Evolutionary conservation across 2,797 vertebrate species (phyloP), one percentile per base, ranked within the genome.

Genomic region (Sebastes diploproa): DNA sequence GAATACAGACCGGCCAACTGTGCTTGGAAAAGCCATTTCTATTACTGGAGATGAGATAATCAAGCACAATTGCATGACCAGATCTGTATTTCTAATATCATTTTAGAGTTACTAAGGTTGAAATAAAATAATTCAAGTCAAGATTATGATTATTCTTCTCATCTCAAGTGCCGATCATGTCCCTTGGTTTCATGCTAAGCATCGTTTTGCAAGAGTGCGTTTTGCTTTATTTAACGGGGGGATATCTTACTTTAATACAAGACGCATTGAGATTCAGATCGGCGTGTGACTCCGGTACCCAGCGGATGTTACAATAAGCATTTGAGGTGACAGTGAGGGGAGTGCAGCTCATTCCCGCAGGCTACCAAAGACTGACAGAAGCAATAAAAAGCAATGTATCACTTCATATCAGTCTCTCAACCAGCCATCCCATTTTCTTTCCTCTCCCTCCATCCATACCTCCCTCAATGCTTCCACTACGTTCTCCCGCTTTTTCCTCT

Each of bases 371-470:
- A 88, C 83, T 92, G 90, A 91, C 90, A 93, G 85, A 90, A 85
- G 90, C 90, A 93, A 93, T 92, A 91, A 92, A 90, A 89, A 83
- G 81, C 80, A 46, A 87, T 82, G 89, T 84, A 89, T 91, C 88
- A 90, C 89, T 89, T 90, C 61, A 87, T 83, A 89, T 90, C 84
- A 71, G 77, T 80, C 81, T 76, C 80, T 86, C 78, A 75, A 60
- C 30, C 77, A 62, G 62, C 63, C 36, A 52, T 69, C 32, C 54
- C 22, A 56, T 34, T 23, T 22, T 22, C 59, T 64, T 4, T 55
- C 32, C 22, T 25, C 34, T 82, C 32, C 54, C 50, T 67, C 54
- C 62, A 59, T 80, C 66, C 64, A 52, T 59, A 54, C 73, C 72
- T 82, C 81, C 79, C 55, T 69, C 13, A 9, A 54, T 58, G 58